These are phyloP conservation scores for Eumaeus atala DNA, from an alignment of 1,140 invertebrate species.

Conservation along the genomic window DNA sequence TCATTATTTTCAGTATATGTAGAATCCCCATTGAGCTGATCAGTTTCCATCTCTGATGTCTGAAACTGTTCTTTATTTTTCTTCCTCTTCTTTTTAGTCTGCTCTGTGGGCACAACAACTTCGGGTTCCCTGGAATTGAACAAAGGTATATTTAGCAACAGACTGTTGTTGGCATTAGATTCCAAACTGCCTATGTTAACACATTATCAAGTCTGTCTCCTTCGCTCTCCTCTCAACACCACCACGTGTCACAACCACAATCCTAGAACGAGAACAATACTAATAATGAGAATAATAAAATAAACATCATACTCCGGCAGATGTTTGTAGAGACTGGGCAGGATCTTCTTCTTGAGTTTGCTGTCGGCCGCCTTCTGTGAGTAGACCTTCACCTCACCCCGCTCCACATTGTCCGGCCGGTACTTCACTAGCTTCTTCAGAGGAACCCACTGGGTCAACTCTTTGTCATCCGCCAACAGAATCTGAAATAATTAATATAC, in stretches of 20 bases:
- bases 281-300: background rate
- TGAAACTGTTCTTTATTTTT: constrained; percentile 29
- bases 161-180: no score
- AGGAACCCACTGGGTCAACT: constrained; percentile 96
- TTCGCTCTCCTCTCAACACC: no score
- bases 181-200: no score
- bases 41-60: background rate
- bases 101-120: constrained; percentile 46
- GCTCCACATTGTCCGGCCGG: constrained; percentile 85
- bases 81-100: constrained; percentile 45
- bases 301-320: constrained; percentile 54
- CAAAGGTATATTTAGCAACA: no score
- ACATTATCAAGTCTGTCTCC: no score
- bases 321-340: constrained; percentile 86
- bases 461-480: constrained; percentile 90
- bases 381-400: constrained; percentile 85
- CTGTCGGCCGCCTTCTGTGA: constrained; percentile 83
- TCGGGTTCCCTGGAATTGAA: constrained; percentile 54
- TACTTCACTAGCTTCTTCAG: constrained; percentile 92
- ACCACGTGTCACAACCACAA: no score
- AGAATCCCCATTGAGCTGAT: constrained; percentile 9
- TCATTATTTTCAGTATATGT: constrained; percentile 8
- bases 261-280: no score
- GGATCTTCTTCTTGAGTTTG: constrained; percentile 85
- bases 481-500: constrained; percentile 53